Percentiles rank a stretch among this genome's conserved stretches.
Conservation (phyloP, 2,888 invertebrate species). For the Vannuccia rotundouncinata region DNA sequence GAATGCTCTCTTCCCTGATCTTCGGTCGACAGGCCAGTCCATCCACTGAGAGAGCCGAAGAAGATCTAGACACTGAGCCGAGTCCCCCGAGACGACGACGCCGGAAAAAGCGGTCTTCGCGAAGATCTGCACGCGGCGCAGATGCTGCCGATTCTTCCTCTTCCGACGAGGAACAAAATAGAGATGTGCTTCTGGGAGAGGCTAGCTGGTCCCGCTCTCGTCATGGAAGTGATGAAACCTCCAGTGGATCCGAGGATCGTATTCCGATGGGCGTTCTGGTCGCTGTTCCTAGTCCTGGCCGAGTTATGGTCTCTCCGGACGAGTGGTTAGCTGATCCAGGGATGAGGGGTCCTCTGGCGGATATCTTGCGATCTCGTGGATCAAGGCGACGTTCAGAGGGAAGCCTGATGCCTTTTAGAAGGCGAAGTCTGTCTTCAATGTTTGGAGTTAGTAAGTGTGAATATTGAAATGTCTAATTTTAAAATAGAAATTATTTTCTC, state of each 20-base stretch:
- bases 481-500: too few relatives aligned
- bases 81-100: not conserved
- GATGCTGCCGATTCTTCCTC: not conserved
- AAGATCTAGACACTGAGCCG: not conserved
- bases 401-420: not conserved
- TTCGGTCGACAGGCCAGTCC: not conserved
- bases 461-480: too few relatives aligned
- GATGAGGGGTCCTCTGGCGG: not conserved
- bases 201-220: not conserved
- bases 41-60: not conserved
- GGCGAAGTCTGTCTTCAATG: not conserved
- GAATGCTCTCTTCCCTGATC: not conserved
- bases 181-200: not conserved
- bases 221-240: not conserved
- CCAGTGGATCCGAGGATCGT: not conserved
- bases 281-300: not conserved
- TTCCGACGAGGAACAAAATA: not conserved
- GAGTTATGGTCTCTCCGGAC: slow-evolving; percentile 4
- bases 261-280: not conserved
- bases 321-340: slow-evolving; percentile 3
- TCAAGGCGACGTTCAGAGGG: not conserved
- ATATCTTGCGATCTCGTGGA: not conserved
- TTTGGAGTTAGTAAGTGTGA: not conserved
- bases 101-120: not conserved
- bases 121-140: not conserved